Evolutionary conservation across 2,113 vertebrate species (phyloP), one percentile per base, ranked within the genome.

Genomic region (Limanda limanda): DNA sequence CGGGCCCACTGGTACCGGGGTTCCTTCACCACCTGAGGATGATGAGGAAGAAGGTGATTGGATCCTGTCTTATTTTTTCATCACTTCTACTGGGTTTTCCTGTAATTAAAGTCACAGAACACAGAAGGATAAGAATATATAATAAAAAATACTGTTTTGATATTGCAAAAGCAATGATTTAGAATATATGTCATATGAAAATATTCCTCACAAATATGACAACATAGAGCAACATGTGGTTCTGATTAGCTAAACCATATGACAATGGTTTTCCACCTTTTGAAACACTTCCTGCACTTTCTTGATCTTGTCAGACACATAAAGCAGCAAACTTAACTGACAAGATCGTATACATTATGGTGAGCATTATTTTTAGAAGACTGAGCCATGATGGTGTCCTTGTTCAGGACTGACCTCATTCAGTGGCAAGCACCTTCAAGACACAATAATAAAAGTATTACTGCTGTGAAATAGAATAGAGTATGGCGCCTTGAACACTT

Each of bases 21-120:
- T 96, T 68, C 96, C 97, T 2, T 99, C 98, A 18, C 98, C 98
- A 25, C 97, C 98, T 0, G 98, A 99, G 82, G 98, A 99, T 65
- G 98, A 99, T 42, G 98, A 99, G 82, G 98, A 98, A 77, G 98
- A 99, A 96, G 98, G 98, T 99, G 76, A 85, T 63, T 76, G 10
- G 42, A 70, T 69, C 1, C 51, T 15, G 11, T 56, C 24, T 21
- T 51, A 17, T 10, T 40, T 25, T 68, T 23, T 55, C 1, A 6
- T 60, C 27, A 27, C 31, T 64, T 60, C 15, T 52, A 9, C 51
- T 48, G 4, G 20, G 7, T 2, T 52, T n/a, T 52, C 15, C 15
- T 6, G 4, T n/a, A 55, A 65, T 63, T 69, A n/a, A 70, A 52
- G 12, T 4, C 21, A 60, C 12, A 59, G 7, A 54, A 58, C 12